These are phyloP conservation scores for Struthio camelus DNA, from an alignment of 2,113 vertebrate species.

Conservation along the genomic window DNA sequence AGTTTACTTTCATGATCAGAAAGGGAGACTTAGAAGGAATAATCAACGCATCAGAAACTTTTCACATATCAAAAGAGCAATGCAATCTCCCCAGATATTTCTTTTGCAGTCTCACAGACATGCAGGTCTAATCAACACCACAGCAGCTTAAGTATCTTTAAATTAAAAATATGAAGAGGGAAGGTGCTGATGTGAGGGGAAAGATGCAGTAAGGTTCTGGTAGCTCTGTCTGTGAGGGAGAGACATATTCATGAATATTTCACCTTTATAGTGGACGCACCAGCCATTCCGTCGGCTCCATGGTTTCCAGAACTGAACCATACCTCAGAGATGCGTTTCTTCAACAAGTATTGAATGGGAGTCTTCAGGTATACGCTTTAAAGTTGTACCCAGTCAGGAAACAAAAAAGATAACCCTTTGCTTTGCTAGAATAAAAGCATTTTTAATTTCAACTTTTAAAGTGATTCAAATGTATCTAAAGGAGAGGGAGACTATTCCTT, in stretches of 20 bases:
- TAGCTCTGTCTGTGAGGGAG: not conserved
- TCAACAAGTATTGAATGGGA: not conserved
- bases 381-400: not conserved
- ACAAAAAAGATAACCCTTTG: not conserved
- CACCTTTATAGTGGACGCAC: not conserved
- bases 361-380: not conserved
- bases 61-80: not conserved
- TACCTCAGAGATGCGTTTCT: not conserved
- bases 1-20: not conserved
- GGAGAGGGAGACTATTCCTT: fast-evolving
- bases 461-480: not conserved
- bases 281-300: not conserved
- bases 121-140: not conserved
- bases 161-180: not conserved
- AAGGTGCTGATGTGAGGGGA: not conserved
- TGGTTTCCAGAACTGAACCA: not conserved
- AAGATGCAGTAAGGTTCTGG: not conserved
- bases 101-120: not conserved
- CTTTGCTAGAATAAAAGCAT: not conserved
- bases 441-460: not conserved
- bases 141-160: not conserved
- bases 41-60: not conserved
- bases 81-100: not conserved
- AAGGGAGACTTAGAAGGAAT: not conserved
- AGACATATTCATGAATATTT: not conserved